Conservation (phyloP, 2,888 invertebrate genomes). For the Cephus rjabovi region DNA sequence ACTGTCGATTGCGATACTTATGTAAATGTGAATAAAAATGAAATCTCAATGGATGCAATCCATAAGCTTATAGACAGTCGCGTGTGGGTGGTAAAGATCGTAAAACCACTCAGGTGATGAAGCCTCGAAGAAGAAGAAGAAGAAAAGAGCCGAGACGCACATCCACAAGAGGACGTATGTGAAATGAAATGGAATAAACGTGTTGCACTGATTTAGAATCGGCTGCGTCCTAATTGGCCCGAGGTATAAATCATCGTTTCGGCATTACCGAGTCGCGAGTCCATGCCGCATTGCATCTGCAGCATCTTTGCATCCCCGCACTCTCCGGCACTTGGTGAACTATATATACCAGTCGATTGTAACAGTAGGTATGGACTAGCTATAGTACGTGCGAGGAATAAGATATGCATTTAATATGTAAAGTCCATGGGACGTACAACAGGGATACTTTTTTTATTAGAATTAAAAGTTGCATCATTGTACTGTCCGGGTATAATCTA, state of each 20-base stretch:
- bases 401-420: not conserved
- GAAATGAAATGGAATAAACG: conserved; percentile 9
- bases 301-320: not conserved
- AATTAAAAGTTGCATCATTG: not conserved
- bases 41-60: not conserved
- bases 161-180: not conserved
- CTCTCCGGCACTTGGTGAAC: not conserved
- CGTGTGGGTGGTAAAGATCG: conserved; percentile 1
- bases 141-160: not conserved
- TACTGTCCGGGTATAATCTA: not conserved
- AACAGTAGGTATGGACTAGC: not conserved
- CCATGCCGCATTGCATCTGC: conserved; percentile 1
- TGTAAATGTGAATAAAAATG: not conserved
- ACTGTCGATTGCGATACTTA: not conserved
- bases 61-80: not conserved
- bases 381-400: not conserved
- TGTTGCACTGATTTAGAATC: conserved; percentile 14
- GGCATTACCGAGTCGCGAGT: conserved; percentile 1
- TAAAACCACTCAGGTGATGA: not conserved
- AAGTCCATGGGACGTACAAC: not conserved
- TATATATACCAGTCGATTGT: not conserved
- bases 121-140: not conserved
- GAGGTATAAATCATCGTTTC: conserved; percentile 37
- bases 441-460: not conserved
- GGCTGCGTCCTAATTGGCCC: conserved; percentile 34